phyloP scores from a whole-genome alignment of 2,797 vertebrate species.

The Heterohyrax brucei region DNA sequence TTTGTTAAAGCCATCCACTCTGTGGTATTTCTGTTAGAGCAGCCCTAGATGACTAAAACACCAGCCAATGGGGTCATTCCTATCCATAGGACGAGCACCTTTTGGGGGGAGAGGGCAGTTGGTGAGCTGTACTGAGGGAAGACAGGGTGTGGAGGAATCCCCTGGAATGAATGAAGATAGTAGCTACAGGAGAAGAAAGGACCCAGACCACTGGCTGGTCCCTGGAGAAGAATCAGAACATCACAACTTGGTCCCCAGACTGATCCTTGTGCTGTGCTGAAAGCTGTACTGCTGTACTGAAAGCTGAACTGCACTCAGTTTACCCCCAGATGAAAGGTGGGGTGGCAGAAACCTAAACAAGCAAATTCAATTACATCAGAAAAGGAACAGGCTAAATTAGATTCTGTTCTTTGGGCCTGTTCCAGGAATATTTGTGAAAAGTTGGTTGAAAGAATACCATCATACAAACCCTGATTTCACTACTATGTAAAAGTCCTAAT shows the following conservation, averaged over 20 bases:
- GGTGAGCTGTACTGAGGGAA: background rate
- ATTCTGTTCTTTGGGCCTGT: constrained; percentile 85
- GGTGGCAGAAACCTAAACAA: constrained; percentile 87
- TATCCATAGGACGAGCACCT: background rate
- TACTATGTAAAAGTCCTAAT: constrained; percentile 85
- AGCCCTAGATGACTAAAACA: no score
- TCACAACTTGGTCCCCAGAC: background rate
- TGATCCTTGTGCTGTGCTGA: constrained; percentile 72
- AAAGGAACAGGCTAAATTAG: constrained; percentile 88
- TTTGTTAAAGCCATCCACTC: no score
- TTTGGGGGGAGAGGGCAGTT: background rate
- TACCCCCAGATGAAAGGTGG: constrained; percentile 81
- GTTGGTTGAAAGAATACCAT: constrained; percentile 89
- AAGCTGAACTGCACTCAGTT: constrained; percentile 84
- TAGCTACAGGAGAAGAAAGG: constrained; percentile 13
- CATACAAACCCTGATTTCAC: constrained; percentile 89
- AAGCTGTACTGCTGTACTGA: constrained; percentile 83
- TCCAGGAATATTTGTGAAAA: constrained; percentile 91
- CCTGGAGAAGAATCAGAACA: constrained; percentile 75
- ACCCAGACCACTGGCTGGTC: constrained; percentile 80
- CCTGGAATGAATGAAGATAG: background rate
- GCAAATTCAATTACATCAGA: constrained; percentile 88
- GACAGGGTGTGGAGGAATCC: background rate
- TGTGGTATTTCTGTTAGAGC: no score
- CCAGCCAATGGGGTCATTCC: background rate